Percentiles rank a stretch among this genome's conserved stretches.
These are phyloP conservation scores for Zapus hudsonius DNA, from an alignment of 2,113 vertebrate genomes.

Conservation along the genomic window DNA sequence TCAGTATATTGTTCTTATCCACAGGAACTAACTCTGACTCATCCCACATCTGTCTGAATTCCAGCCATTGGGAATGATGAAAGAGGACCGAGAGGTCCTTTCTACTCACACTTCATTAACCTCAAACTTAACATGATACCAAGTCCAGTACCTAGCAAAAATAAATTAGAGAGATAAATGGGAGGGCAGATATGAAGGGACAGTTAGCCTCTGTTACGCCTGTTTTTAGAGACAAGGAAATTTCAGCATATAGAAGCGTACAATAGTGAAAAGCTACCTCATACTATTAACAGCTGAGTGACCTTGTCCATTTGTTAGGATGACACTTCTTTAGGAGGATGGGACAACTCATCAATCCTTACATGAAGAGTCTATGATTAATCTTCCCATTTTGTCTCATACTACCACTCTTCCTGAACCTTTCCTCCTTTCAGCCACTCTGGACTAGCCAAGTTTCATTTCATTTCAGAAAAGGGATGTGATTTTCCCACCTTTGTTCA, in stretches of 20 bases:
- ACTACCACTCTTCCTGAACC: not conserved
- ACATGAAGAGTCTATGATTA: not conserved
- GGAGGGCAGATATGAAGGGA: not conserved
- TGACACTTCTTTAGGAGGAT: not conserved
- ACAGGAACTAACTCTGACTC: not conserved
- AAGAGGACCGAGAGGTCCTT: not conserved
- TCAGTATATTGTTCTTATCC: not conserved
- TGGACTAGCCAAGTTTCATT: not conserved
- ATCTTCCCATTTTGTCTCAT: slow-evolving; percentile 17
- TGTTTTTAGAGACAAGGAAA: slow-evolving; percentile 1
- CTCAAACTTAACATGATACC: not conserved
- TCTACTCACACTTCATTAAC: not conserved
- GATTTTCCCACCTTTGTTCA: not conserved
- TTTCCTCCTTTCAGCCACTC: not conserved
- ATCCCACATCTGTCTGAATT: not conserved
- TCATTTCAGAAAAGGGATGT: not conserved
- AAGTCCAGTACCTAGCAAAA: not conserved
- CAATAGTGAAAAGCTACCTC: not conserved
- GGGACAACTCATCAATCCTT: too few species aligned
- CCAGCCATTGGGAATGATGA: not conserved
- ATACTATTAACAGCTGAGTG: not conserved
- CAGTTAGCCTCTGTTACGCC: not conserved
- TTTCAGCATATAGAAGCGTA: not conserved
- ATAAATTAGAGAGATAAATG: not conserved
- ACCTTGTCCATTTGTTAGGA: not conserved